A percentile compares a stretch with the other conserved stretches of the same genome.
phyloP scores from a whole-genome alignment of 2,888 invertebrate genomes.

The Ceraclea dissimilis region DNA sequence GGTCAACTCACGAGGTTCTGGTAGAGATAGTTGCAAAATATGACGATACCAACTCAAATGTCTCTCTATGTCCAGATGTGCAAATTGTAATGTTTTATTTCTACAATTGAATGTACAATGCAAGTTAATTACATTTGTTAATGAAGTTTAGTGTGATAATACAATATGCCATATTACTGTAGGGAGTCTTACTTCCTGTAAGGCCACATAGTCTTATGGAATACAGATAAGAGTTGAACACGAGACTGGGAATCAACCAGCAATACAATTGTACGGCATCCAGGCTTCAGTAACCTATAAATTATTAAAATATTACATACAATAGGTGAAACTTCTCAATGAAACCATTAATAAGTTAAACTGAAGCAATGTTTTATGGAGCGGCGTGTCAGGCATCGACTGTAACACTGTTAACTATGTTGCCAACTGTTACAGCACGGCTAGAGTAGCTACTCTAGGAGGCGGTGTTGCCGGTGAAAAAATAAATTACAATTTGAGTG shows the following conservation, averaged over 20 bases:
- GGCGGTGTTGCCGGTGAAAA: too few species aligned
- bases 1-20: constrained; percentile 71
- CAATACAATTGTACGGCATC: constrained; percentile 87
- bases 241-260: constrained; percentile 85
- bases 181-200: constrained; percentile 71
- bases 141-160: too few species aligned
- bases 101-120: constrained; percentile 42
- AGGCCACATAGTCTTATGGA: constrained; percentile 91
- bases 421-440: too few species aligned
- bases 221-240: constrained; percentile 78
- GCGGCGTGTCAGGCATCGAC: too few species aligned
- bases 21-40: constrained; percentile 77
- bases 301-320: too few species aligned
- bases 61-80: constrained; percentile 86
- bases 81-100: constrained; percentile 94
- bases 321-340: too few species aligned
- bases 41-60: constrained; percentile 91
- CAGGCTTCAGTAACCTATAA: constrained; percentile 77
- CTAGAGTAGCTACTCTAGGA: too few species aligned
- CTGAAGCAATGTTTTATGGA: too few species aligned
- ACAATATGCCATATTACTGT: not conserved
- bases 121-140: not conserved
- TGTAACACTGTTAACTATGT: too few species aligned
- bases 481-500: too few species aligned
- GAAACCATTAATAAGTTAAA: too few species aligned